Base-by-base conservation (phyloP, 2,797 vertebrate species). In the Nothura maculosa region DNA sequence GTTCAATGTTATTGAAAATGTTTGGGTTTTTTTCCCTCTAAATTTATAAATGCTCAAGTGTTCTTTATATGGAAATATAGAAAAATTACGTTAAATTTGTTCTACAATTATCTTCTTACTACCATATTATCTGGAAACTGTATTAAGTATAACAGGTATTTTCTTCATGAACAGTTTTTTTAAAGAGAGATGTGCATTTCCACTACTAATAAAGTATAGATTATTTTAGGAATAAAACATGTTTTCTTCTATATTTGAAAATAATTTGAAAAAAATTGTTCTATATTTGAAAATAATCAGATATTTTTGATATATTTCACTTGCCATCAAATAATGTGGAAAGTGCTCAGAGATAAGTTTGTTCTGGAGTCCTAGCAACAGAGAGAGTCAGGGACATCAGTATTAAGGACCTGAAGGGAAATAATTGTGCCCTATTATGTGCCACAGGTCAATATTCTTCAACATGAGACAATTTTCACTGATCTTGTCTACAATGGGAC, bases 141-240 rank as follows among this genome's bases (percentile, higher is more conserved):
- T 38, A 38, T 38, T 38, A 76, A 36, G 47, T 38, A 73, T 9
- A 55, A 55, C 17, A 30, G 18, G 10, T 12, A 55, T 30, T 55
- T 55, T n/a, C n/a, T 55, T n/a, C 9, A n/a, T n/a, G 10, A 55
- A 0, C 1, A 24, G 7, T 45, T 43, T 48, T 2, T 8, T 36
- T 36, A 13, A 38, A 8, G 6, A 40, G 9, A 60, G 6, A 38
- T 32, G 2, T 34, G 14, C 82, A 67, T 81, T 79, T n/a, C 40
- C 4, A 36, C 40, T 61, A 32, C 6, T 25, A 27, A 1, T 43
- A 60, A 81, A 72, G 19, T 60, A 12, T 8, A 64, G 18, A 58
- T 66, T 10, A n/a, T 38, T 38, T 38, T 38, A 22, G 52, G 30
- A 54, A 75, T 60, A 43, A n/a, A 8, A 0, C 3, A 68, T 1